Evolutionary conservation across 2,113 vertebrate genomes (phyloP).

Genomic region (Noctilio leporinus): DNA sequence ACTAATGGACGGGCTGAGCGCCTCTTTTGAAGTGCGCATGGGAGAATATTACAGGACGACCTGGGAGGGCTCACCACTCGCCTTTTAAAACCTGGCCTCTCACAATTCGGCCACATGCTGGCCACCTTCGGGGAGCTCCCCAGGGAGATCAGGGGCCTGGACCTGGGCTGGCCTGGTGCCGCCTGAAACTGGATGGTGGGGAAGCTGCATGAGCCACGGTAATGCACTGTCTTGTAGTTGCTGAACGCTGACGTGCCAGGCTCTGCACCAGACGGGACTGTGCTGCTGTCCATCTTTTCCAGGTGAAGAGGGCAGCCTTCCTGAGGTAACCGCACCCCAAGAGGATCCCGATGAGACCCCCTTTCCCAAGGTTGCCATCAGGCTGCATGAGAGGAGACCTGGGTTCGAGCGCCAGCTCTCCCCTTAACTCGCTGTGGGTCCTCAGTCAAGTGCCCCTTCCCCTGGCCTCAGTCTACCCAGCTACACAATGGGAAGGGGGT

Average conservation of each 20-base stretch:
- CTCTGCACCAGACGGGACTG: rapidly evolving
- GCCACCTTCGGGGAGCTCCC: not conserved
- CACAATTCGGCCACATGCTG: rapidly evolving
- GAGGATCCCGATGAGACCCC: rapidly evolving
- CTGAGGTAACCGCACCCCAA: rapidly evolving
- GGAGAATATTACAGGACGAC: rapidly evolving
- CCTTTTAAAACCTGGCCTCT: not conserved
- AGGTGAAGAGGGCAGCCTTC: not conserved
- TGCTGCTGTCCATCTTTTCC: rapidly evolving
- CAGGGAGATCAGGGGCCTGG: not conserved
- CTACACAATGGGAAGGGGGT: not conserved
- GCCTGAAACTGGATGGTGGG: not conserved
- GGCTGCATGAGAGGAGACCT: not conserved
- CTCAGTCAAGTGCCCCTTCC: not conserved
- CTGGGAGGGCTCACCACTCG: not conserved
- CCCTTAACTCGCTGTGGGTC: not conserved
- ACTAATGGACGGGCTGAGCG: rapidly evolving
- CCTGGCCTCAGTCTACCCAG: not conserved
- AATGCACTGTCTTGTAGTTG: rapidly evolving
- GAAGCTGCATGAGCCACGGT: rapidly evolving
- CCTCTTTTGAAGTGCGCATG: not conserved
- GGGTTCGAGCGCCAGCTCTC: not conserved
- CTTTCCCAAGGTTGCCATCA: not conserved
- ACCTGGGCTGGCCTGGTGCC: too few species aligned
- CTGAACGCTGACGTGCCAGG: rapidly evolving